Conservation (phyloP, 2,888 invertebrate species). For the Lasioglossum marginatum region DNA sequence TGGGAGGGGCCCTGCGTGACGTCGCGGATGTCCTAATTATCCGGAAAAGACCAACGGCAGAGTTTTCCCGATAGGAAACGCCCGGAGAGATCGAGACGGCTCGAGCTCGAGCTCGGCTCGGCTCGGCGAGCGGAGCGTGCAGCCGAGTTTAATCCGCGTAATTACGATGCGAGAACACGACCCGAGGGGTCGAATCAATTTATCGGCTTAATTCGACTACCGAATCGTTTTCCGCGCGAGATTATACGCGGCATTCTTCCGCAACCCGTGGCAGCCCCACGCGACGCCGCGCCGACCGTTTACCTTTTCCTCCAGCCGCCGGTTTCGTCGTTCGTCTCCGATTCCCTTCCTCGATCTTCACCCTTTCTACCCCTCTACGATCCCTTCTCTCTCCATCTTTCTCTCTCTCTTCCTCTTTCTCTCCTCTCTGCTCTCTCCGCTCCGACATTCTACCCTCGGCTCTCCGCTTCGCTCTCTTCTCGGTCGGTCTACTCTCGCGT, state of each 20-base stretch:
- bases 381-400: neutral
- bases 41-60: slow-evolving; percentile 28
- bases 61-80: slow-evolving; percentile 36
- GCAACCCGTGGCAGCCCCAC: slow-evolving; percentile 18
- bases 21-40: slow-evolving; percentile 27
- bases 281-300: neutral
- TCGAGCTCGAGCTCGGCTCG: neutral
- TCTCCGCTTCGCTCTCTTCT: slow-evolving; percentile 25
- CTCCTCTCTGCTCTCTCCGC: neutral
- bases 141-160: slow-evolving; percentile 70
- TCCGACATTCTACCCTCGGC: neutral
- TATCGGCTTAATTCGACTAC: slow-evolving; percentile 74
- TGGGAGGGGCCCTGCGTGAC: neutral
- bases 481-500: slow-evolving; percentile 59
- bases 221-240: slow-evolving; percentile 64
- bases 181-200: slow-evolving; percentile 74
- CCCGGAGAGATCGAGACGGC: slow-evolving; percentile 3
- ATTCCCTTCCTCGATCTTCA: slow-evolving; percentile 25
- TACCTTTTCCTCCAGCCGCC: slow-evolving; percentile 28
- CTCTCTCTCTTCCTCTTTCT: neutral
- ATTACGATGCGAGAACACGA: slow-evolving; percentile 75
- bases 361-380: neutral
- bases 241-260: slow-evolving; percentile 55
- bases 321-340: slow-evolving; percentile 21
- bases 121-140: slow-evolving; percentile 17